Base-by-base conservation (phyloP, 2,888 invertebrate genomes). In the Hemaris fuciformis region DNA sequence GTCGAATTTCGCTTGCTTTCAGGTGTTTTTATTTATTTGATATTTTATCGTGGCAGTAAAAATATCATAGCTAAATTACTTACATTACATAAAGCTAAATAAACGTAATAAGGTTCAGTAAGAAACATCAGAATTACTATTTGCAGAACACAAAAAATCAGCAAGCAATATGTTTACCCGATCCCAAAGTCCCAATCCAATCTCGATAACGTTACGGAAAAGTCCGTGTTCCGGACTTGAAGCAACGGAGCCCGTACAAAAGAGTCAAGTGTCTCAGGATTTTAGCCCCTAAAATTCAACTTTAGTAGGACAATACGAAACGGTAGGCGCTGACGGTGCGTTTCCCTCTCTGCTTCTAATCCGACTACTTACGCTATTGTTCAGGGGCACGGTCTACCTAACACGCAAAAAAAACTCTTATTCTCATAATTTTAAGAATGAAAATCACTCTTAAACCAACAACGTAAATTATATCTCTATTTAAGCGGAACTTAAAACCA, bases 401-500 rank as follows among this genome's bases (percentile, higher is more conserved):
- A 25, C 67, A 76, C 34, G 31, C 68, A 23, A 80, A 78, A 77
- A 71, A 75, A 66, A 63, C 61, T 76, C 68, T 73, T 84, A 78
- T 62, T 22, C 10, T 34, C 25, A 62, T 64, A 45, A 18, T 1
- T 0, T 43, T 67, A 81, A 62, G 72, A 75, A 68, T 62, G 60
- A 75, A 70, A 76, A 73, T 77, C 62, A 68, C 67, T 66, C 68
- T 60, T 60, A 65, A 58, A 62, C 60, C 62, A 62, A 66, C 38
- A 66, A 65, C 66, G 67, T 64, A 80, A 83, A 84, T 85, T 81
- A 85, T 84, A 81, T 82, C 79, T 81, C 75, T 77, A 83, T 85
- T 85, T 81, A 82, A 78, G 72, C 70, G 75, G 75, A 77, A 76
- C 77, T 75, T 75, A 74, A 83, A 79, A 77, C 74, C 75, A 71